A percentile compares a stretch with the other conserved stretches of the same genome.
Conservation (phyloP, 1,140 invertebrate species). For the Archivesica marissinica region DNA sequence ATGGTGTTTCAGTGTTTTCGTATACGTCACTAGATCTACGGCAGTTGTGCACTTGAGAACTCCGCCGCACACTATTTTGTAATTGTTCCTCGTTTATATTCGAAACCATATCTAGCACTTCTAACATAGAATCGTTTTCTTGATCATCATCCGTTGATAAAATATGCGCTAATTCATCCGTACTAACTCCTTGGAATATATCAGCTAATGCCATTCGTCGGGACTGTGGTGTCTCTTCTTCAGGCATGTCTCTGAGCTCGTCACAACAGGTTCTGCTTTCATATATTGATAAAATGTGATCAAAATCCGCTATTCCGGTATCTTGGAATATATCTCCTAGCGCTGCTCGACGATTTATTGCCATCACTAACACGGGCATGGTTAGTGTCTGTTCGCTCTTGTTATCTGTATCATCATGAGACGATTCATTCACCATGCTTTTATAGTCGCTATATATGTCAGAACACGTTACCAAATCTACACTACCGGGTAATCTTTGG, state of each 20-base stretch:
- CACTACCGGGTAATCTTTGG: not conserved
- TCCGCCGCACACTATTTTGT: not conserved
- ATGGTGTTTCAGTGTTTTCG: not conserved
- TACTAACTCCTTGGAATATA: slow-evolving; percentile 11
- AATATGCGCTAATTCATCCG: not conserved
- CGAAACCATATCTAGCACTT: not conserved
- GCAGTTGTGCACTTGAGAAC: not conserved
- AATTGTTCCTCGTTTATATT: not conserved
- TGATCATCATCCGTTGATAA: not conserved
- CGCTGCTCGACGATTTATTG: not conserved
- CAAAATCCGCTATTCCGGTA: not conserved
- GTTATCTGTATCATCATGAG: not conserved
- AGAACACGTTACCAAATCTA: not conserved
- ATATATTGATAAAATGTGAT: not conserved
- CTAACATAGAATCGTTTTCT: not conserved
- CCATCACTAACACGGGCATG: not conserved
- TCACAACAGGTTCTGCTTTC: not conserved
- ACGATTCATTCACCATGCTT: not conserved
- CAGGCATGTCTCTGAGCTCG: not conserved
- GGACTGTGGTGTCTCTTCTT: not conserved
- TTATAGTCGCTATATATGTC: not conserved
- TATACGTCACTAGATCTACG: not conserved
- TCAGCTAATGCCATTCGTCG: not conserved
- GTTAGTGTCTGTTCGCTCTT: not conserved
- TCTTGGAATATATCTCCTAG: slow-evolving; percentile 22